Evolutionary conservation across 2,888 invertebrate species (phyloP), one percentile per base, ranked within the genome.

Genomic region (Biston betularia): DNA sequence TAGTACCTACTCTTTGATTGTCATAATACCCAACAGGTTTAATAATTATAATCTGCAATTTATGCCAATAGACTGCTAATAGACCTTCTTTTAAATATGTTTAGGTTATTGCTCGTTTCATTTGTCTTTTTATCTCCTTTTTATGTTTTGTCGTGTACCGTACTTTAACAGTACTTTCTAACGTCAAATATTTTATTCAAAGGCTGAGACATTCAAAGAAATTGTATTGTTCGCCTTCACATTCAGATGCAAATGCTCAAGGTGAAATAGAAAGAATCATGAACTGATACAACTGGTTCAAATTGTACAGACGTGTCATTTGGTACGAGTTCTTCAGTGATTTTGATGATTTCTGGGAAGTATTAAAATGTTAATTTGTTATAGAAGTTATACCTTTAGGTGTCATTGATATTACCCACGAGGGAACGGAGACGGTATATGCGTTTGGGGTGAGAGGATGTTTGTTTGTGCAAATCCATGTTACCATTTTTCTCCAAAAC

Each of bases 201-300:
- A 52, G 52, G 33, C 40, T 33, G 35, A 54, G 45, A 44, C 57
- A 57, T 62, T 66, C 44, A 15, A 15, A 53, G 52, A 50, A 50
- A 57, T 58, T 62, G 66, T 53, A 62, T 62, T 66, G 61, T 66
- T 57, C 40, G 55, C 49, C 14, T 35, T 56, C 38, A 52, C 61
- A 62, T 62, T 62, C 53, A 62, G 15, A 66, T 62, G 66, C 58
- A 57, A 62, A 62, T 66, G 44, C 14, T 54, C 46, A 33, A 58
- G 48, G 14, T 38, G 46, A 46, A 44, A 42, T 57, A 46, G 59
- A 24, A 59, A 50, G 59, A 59, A 33, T 59, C 49, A 42, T n/a
- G 15, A 52, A 50, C 10, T 14, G 14, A 38, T 57, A 12, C 42
- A 12, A 42, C 54, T 42, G 54, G 12, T 24, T 42, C 24, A 40